A percentile compares a stretch with the other conserved stretches of the same genome.
Conservation (phyloP, 2,113 vertebrate species). For the Hemichromis elongatus region DNA sequence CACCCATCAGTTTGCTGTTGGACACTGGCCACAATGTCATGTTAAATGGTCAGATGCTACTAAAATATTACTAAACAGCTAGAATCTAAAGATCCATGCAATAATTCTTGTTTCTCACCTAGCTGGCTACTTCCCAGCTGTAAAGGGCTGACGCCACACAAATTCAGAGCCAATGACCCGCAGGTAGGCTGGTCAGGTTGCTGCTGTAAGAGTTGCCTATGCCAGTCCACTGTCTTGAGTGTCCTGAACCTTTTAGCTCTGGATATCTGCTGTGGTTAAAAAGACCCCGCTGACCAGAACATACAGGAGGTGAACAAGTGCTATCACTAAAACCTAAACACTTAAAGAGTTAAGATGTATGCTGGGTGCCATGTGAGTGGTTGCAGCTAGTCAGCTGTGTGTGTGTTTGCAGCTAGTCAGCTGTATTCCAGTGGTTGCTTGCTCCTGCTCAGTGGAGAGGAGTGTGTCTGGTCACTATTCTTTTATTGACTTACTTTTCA, state of each 20-base stretch:
- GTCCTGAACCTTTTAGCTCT: neutral
- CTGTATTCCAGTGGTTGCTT: no score
- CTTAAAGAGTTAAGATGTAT: no score
- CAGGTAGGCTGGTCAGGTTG: neutral
- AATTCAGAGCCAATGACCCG: neutral
- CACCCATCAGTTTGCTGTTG: neutral
- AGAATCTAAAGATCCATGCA: neutral
- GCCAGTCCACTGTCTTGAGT: neutral
- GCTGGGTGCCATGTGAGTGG: no score
- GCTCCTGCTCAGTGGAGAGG: no score
- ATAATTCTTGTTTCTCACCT: neutral
- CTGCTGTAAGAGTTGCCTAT: neutral
- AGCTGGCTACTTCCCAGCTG: neutral
- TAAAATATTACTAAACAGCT: neutral
- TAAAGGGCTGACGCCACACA: neutral
- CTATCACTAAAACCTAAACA: no score
- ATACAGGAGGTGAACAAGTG: neutral
- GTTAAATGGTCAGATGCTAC: neutral
- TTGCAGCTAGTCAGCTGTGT: no score
- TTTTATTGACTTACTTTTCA: no score
- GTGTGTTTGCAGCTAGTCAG: no score
- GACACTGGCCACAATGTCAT: neutral
- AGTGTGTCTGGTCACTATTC: no score
- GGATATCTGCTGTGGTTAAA: neutral
- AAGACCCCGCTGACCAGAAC: neutral